Percentiles rank a stretch among this genome's conserved stretches.
phyloP scores from a whole-genome alignment of 2,888 invertebrate species.

The Gandaritis pyraliata region DNA sequence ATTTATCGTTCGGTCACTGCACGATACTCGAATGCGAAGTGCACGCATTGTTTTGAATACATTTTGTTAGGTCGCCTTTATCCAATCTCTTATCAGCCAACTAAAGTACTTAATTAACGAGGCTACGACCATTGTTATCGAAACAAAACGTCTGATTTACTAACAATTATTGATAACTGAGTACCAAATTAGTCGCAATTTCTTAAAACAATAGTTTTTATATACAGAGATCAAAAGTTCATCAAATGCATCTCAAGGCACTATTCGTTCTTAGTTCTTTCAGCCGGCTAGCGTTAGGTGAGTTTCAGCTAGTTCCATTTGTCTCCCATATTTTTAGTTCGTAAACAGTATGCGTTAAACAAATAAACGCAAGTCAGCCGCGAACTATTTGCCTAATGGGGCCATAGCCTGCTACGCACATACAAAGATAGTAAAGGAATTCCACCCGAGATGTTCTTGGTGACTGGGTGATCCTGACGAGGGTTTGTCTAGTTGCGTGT shows the following conservation, averaged over 20 bases:
- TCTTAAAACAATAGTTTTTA: slow-evolving; percentile 1
- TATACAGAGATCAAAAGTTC: not conserved
- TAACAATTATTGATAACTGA: slow-evolving; percentile 5
- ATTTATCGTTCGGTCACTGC: not conserved
- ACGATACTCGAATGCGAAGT: not conserved
- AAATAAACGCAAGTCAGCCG: too few relatives aligned
- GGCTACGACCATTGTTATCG: slow-evolving; percentile 10
- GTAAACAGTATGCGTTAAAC: too few relatives aligned
- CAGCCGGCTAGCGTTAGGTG: not conserved
- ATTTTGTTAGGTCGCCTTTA: not conserved
- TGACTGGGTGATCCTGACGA: too few relatives aligned
- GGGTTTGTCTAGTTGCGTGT: too few relatives aligned
- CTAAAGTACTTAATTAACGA: slow-evolving; percentile 5
- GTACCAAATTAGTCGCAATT: slow-evolving; percentile 2
- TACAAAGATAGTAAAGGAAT: too few relatives aligned
- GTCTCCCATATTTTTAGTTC: too few relatives aligned
- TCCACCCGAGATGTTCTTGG: too few relatives aligned
- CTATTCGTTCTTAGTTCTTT: not conserved
- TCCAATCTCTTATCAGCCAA: slow-evolving; percentile 6
- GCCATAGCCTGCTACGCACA: too few relatives aligned
- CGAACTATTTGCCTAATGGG: too few relatives aligned
- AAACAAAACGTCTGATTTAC: not conserved
- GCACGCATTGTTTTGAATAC: slow-evolving; percentile 4
- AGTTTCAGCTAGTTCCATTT: too few relatives aligned
- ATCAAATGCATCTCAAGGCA: not conserved